Base-by-base conservation (phyloP, 92 coral and sea anemone species). In the Plumapathes pennacea region DNA sequence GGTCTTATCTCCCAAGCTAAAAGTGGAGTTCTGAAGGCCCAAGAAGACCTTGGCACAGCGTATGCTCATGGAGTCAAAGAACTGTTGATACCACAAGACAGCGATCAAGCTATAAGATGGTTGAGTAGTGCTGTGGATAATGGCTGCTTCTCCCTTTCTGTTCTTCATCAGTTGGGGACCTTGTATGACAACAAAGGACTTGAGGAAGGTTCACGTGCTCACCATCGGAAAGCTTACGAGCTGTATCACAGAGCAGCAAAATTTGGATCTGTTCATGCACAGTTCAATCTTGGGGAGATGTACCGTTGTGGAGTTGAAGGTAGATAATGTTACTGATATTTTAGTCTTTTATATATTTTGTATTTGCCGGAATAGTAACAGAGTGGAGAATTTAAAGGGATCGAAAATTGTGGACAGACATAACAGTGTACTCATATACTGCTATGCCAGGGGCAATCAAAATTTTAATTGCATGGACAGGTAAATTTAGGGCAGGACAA, bases 21-120 rank as follows among this genome's bases (percentile, higher is more conserved):
- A n/a, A 12, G 38, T 26, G 77, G 77, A 19, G 38, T 71, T 15
- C 29, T 49, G 46, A 10, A 13, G 0, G 82, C 82, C 28, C 80
- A 84, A 42, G 25, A 26, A 15, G 70, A 64, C 19, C 54, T 79
- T 10, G 75, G 81, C 22, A 0, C 22, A 13, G 82, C 50, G 20
- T 84, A 84, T 20, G 22, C 44, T 18, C 14, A 25, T 12, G 90
- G 90, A 2, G 3, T 57, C 21, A 59, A 41, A 27, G 73, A 68
- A 17, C 44, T 70, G 13, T 26, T 54, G 8, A 43, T 66, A 25
- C 46, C 41, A 27, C 23, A 32, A 42, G 82, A 83, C 54, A 6
- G 25, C n/a, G 82, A 83, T 43, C 71, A 50, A 43, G 86, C 86
- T 10, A 78, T 71, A 20, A 68, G 76, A 39, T 83, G 90, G 90